Evolutionary conservation across 2,888 invertebrate genomes (phyloP), one percentile per base, ranked within the genome.

Genomic region (Embidobia sp.): DNA sequence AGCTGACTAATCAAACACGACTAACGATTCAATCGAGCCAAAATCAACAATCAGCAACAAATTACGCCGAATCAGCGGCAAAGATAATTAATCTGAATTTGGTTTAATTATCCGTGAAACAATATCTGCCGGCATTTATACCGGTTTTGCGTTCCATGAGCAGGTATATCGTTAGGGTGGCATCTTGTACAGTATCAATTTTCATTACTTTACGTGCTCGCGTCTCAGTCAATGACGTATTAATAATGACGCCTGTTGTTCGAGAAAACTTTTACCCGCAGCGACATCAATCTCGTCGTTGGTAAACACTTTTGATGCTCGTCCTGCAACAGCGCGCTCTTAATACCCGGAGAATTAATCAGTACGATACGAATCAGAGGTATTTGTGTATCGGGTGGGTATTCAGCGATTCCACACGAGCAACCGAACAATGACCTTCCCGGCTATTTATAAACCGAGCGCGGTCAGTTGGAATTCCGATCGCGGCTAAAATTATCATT

Each of bases 321-420:
- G 53, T 66, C 59, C 64, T 51, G 27, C n/a, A 73, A 57, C 42
- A 55, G 48, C 7, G 26, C 15, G 31, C 61, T 53, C 16, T 63
- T 57, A 73, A 66, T 66, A 73, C 59, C 64, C 73, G 44, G 59
- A 33, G 42, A 59, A 73, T 73, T 73, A 73, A 73, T 73, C 73
- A 73, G 44, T 27, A 29, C 59, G 70, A 70, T 70, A 70, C 61
- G 51, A 42, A 70, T 70, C 61, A 35, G 35, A 27, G 51, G 26
- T 29, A 53, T 51, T 59, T 51, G 57, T 59, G n/a, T n/a, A n/a
- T n/a, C n/a, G n/a, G n/a, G n/a, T n/a, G n/a, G n/a, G n/a, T n/a
- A n/a, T n/a, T n/a, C 10, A 51, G 51, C 31, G 31, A 55, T 46
- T 55, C 18, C 69, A 26, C 49, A 40, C 37, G 46, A 26, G 40